These are phyloP conservation scores for Solenodon paradoxus DNA, from an alignment of 2,113 vertebrate genomes.

Conservation along the genomic window DNA sequence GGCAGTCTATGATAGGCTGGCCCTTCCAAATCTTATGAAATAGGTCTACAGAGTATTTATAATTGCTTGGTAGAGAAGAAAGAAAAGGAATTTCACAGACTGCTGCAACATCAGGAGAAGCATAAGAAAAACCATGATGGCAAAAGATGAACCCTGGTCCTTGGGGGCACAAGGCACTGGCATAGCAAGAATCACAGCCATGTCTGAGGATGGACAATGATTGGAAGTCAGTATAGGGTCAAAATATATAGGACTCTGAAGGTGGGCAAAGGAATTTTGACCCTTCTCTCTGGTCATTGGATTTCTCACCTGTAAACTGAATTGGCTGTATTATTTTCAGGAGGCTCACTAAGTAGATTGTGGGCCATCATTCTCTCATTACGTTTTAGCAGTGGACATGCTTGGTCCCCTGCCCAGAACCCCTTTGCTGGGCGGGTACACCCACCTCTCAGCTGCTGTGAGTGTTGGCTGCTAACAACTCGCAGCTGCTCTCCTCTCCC, in stretches of 20 bases:
- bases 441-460: not conserved
- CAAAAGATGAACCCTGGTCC: not conserved
- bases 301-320: not conserved
- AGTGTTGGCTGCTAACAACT: not conserved
- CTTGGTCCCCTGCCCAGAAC: not conserved
- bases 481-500: not conserved
- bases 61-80: not conserved
- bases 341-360: not conserved
- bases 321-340: not conserved
- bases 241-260: not conserved
- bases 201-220: not conserved
- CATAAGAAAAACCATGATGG: not conserved
- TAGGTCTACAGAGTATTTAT: not conserved
- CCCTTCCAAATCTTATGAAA: not conserved
- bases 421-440: not conserved
- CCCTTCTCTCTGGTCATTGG: not conserved
- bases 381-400: not conserved
- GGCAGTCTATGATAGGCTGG: not conserved
- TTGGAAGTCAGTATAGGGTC: too few relatives aligned
- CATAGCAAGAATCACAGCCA: not conserved
- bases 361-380: not conserved
- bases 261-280: not conserved
- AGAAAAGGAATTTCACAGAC: not conserved
- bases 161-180: not conserved
- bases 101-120: not conserved